Evolutionary conservation across 1,140 invertebrate genomes (phyloP), one percentile per base, ranked within the genome.

Genomic region (Caenorhabditis inopinata): DNA sequence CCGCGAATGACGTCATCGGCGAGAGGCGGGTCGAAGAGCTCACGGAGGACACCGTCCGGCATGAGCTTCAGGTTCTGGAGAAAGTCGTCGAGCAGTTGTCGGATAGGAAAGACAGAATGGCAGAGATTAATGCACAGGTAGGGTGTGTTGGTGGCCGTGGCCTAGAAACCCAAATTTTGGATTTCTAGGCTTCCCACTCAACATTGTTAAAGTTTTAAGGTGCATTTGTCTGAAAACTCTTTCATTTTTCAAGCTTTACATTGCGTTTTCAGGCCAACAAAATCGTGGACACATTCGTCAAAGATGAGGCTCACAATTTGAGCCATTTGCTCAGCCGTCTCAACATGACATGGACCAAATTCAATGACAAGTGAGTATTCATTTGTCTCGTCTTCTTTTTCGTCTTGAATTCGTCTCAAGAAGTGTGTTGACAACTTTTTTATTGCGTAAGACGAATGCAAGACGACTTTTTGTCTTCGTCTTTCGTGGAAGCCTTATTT

Each of bases 301-400:
- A 84, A 16, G 86, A 87, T 48, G 87, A 87, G 32, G 84, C 84
- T 0, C 87, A 88, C 62, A 86, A 83, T 46, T 74, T 87, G 32
- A 86, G 85, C 12, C 87, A 88, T 80, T 45, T 81, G 38, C 81
- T 84, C 3, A 85, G 83, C 62, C 83, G 82, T 62, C 38, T 88
- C 21, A 88, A 87, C 77, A 86, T 84, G 46, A 76, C 80, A 21
- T 87, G 87, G 86, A 84, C 86, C 6, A 88, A 87, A 77, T 87
- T 88, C 46, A 87, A 87, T 74, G 86, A 87, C 74, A 85, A 81
- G 84, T 85, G 48, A 84, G 83, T 14, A 14, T 7, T 42, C n/a
- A n/a, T n/a, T n/a, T n/a, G n/a, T n/a, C n/a, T n/a, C n/a, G n/a
- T n/a, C n/a, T n/a, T n/a, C n/a, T n/a, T n/a, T n/a, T n/a, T n/a